Evolutionary conservation across 64 coral and sea anemone genomes (phyloP).

Genomic region (Cladopsammia gracilis): DNA sequence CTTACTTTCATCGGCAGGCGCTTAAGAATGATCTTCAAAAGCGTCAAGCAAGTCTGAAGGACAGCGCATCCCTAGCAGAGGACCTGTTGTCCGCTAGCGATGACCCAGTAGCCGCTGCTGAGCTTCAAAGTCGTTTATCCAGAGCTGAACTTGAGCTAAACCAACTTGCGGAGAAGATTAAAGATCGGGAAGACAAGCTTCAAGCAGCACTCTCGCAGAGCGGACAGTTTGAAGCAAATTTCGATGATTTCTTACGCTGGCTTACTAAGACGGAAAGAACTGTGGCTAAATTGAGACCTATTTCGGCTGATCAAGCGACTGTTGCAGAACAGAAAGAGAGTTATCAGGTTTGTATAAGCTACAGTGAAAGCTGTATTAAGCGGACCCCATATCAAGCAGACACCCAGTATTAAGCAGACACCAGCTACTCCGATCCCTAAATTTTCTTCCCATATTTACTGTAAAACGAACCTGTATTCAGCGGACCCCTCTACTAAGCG

Average conservation of each 20-base stretch:
- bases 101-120: conserved; percentile 75
- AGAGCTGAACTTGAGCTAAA: conserved; percentile 74
- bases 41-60: conserved; percentile 63
- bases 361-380: too few relatives aligned
- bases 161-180: conserved; percentile 65
- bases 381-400: too few relatives aligned
- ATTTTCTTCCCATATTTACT: too few relatives aligned
- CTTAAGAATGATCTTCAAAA: conserved; percentile 73
- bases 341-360: conserved; percentile 48
- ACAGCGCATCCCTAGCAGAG: conserved; percentile 64
- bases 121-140: conserved; percentile 77
- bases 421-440: too few relatives aligned
- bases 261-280: conserved; percentile 92
- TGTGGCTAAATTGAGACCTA: conserved; percentile 62
- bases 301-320: conserved; percentile 82
- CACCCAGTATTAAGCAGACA: too few relatives aligned
- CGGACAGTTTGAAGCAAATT: conserved; percentile 85
- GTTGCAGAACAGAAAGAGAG: conserved; percentile 76
- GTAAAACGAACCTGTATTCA: too few relatives aligned
- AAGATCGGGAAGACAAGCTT: conserved; percentile 70
- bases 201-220: conserved; percentile 68
- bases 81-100: conserved; percentile 60
- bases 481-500: too few relatives aligned
- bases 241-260: conserved; percentile 95
- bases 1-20: conserved; percentile 35